These are phyloP conservation scores for Dipus sagitta DNA, from an alignment of 2,797 vertebrate species.

Conservation along the genomic window DNA sequence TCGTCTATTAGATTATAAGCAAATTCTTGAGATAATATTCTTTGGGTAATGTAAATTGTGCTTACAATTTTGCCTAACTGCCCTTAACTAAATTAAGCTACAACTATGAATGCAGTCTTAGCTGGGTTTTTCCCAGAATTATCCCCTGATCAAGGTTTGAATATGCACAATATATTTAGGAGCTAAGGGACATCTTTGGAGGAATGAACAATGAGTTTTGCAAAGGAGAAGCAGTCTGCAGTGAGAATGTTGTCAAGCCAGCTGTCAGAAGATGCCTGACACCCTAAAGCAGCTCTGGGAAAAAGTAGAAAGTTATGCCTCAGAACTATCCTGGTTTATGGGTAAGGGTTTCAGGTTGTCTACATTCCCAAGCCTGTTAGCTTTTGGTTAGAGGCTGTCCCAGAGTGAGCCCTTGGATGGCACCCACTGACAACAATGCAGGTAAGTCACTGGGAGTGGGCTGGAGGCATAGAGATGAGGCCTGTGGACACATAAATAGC, in stretches of 20 bases:
- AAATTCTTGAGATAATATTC: background rate
- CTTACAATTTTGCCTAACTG: slow-evolving; percentile 49
- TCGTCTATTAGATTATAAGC: background rate
- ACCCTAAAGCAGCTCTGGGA: background rate
- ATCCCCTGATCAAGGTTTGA: background rate
- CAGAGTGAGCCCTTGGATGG: background rate
- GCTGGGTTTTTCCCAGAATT: slow-evolving; percentile 6
- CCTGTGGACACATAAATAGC: background rate
- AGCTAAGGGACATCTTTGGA: no score
- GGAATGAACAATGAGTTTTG: background rate
- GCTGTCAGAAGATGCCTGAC: background rate
- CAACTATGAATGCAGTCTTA: background rate
- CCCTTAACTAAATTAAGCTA: slow-evolving; percentile 42
- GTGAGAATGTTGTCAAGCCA: background rate
- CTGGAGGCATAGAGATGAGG: background rate
- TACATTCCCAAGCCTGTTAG: background rate
- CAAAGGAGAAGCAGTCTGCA: background rate
- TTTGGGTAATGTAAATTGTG: slow-evolving; percentile 48
- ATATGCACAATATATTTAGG: background rate
- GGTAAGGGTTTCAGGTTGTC: background rate
- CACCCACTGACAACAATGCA: background rate
- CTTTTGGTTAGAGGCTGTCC: background rate
- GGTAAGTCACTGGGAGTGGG: background rate
- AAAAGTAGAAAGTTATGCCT: background rate
- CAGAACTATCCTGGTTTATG: background rate